Percentiles rank a stretch among this genome's conserved stretches.
phyloP scores from a whole-genome alignment of 64 coral and sea anemone species.

The Stichodactyla mertensii region DNA sequence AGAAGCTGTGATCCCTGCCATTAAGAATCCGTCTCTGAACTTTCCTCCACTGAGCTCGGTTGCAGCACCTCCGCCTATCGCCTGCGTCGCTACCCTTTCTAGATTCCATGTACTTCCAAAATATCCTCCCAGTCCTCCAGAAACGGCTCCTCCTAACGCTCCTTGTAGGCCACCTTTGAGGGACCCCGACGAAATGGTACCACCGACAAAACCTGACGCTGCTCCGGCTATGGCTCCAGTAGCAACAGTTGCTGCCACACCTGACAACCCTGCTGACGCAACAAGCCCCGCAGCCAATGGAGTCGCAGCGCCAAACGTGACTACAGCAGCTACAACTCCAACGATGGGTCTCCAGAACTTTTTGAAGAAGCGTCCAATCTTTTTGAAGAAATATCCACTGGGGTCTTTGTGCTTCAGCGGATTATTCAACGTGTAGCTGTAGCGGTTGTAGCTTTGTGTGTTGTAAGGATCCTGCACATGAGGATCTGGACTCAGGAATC shows the following conservation, averaged over 20 bases:
- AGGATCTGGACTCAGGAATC: constrained; percentile 30
- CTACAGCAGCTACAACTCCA: neutral
- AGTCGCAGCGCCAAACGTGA: neutral
- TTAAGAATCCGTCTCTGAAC: constrained; percentile 6
- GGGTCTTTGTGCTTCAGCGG: constrained; percentile 30
- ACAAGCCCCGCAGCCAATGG: constrained; percentile 7
- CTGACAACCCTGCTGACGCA: constrained; percentile 1
- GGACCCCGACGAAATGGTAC: neutral
- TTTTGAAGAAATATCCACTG: constrained; percentile 29
- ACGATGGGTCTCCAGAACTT: constrained; percentile 15
- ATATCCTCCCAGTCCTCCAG: neutral
- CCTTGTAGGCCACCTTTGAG: constrained; percentile 1
- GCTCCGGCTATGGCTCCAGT: constrained; percentile 17
- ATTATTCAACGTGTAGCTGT: constrained; percentile 39
- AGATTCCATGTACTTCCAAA: constrained; percentile 13
- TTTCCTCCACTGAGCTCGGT: constrained; percentile 5
- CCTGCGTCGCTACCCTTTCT: neutral
- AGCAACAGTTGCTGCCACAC: constrained; percentile 1
- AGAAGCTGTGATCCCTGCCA: constrained; percentile 7
- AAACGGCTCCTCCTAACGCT: neutral
- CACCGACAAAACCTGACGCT: constrained; percentile 9
- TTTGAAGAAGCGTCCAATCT: constrained; percentile 5
- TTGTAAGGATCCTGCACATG: neutral
- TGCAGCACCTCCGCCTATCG: neutral
- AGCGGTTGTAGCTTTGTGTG: constrained; percentile 26